phyloP scores from a whole-genome alignment of 2,113 vertebrate genomes.

The Bucco capensis region DNA sequence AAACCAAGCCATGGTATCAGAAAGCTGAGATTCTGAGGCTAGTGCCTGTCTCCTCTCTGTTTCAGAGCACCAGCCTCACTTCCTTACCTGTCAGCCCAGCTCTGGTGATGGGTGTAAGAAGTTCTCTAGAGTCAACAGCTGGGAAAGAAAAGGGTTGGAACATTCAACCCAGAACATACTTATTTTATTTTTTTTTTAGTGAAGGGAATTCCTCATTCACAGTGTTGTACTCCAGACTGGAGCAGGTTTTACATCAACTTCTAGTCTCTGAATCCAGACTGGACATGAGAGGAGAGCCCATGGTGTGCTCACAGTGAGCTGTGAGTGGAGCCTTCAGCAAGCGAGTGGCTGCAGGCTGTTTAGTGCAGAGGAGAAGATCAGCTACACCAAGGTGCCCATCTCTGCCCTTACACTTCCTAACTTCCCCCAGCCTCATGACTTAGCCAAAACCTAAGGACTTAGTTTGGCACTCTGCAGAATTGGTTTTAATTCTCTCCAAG shows the following conservation, averaged over 20 bases:
- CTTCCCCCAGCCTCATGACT: background rate
- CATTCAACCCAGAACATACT: background rate
- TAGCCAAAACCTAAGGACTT: background rate
- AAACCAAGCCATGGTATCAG: background rate
- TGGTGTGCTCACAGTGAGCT: fast-evolving
- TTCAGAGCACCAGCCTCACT: background rate
- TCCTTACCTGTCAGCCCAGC: background rate
- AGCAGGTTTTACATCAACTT: background rate
- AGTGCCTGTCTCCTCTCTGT: no score
- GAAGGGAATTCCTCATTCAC: background rate
- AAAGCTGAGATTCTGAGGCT: background rate
- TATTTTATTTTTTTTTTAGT: background rate
- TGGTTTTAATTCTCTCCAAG: background rate
- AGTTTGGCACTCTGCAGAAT: background rate
- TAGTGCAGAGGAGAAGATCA: background rate
- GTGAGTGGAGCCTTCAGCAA: background rate
- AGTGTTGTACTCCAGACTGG: background rate
- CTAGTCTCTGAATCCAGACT: background rate
- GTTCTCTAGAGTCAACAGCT: background rate
- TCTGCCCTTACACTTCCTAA: background rate
- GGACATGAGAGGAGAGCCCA: background rate
- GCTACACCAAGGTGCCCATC: background rate
- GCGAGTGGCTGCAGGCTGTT: background rate
- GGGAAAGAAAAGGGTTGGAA: background rate
- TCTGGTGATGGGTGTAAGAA: background rate